Evolutionary conservation across 2,113 vertebrate species (phyloP).

Genomic region (Bungarus multicinctus): DNA sequence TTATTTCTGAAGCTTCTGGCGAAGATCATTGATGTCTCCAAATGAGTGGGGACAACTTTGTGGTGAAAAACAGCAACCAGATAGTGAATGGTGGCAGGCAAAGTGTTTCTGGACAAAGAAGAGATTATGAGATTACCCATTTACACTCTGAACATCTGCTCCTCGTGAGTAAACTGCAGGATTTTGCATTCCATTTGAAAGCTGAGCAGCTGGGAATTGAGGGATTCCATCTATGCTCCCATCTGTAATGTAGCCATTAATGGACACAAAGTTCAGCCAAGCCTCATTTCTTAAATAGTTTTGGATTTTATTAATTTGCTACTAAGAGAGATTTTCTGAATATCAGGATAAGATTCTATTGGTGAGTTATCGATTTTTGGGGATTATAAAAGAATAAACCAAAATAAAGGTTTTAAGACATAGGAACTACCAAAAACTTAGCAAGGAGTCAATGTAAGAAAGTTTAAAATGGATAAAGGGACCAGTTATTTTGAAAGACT

Average conservation of each 20-base stretch:
- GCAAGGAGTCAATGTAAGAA: background rate
- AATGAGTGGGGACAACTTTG: background rate
- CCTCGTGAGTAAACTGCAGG: background rate
- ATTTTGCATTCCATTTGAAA: background rate
- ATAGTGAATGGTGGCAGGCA: background rate
- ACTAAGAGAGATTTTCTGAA: background rate
- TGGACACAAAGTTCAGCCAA: background rate
- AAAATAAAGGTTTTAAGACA: background rate
- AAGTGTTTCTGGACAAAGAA: background rate
- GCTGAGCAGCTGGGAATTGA: background rate
- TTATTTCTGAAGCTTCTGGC: background rate
- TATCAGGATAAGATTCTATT: background rate
- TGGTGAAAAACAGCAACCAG: background rate
- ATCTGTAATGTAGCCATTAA: background rate
- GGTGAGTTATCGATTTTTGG: background rate
- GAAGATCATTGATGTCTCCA: background rate
- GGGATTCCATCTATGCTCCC: background rate
- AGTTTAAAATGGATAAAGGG: background rate
- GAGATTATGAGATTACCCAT: background rate
- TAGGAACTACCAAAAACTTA: background rate
- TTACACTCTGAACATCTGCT: background rate
- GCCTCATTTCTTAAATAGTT: background rate
- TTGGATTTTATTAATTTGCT: background rate
- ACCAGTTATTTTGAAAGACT: background rate
- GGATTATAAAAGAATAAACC: background rate